A percentile compares a stretch with the other conserved stretches of the same genome.
These are phyloP conservation scores for Corydoras maculifer DNA, from an alignment of 2,113 vertebrate genomes.

Conservation along the genomic window DNA sequence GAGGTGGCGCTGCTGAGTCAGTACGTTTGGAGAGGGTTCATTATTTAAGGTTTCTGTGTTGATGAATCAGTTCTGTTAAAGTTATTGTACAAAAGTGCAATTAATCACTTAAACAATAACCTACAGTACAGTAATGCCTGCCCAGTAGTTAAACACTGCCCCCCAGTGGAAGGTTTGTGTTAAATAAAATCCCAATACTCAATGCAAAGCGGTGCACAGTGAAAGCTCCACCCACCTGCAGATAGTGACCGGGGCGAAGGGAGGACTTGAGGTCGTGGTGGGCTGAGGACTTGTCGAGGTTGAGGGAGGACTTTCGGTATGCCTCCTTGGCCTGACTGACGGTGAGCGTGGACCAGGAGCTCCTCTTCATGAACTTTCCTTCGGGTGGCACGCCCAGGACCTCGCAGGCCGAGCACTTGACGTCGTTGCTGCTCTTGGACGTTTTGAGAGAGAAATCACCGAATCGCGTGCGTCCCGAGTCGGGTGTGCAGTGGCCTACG, in stretches of 20 bases:
- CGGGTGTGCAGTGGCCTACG: slow-evolving; percentile 80
- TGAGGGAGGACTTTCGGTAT: slow-evolving; percentile 92
- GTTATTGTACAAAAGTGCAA: too few relatives aligned
- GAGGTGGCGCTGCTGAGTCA: too few relatives aligned
- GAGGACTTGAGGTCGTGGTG: slow-evolving; percentile 85
- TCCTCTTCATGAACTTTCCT: slow-evolving; percentile 91
- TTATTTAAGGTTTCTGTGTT: too few relatives aligned
- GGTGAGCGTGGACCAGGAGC: slow-evolving; percentile 97
- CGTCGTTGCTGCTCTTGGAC: slow-evolving; percentile 94
- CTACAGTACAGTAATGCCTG: too few relatives aligned
- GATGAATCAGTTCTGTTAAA: too few relatives aligned
- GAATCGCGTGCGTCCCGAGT: slow-evolving; percentile 80
- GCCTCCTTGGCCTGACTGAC: slow-evolving; percentile 99
- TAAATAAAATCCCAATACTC: too few relatives aligned
- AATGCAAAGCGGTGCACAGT: too few relatives aligned
- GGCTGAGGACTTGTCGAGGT: slow-evolving; percentile 87
- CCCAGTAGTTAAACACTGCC: too few relatives aligned
- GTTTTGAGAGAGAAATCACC: slow-evolving; percentile 89
- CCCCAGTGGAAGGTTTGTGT: too few relatives aligned
- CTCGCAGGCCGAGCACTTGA: slow-evolving; percentile 94
- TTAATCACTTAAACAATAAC: too few relatives aligned
- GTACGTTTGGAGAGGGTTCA: too few relatives aligned
- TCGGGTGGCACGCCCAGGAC: slow-evolving; percentile 84
- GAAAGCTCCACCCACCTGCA: slow-evolving; percentile 74
- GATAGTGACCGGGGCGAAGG: slow-evolving; percentile 84